Conservation (phyloP, 92 coral and sea anemone genomes). For the Galaxea fascicularis region DNA sequence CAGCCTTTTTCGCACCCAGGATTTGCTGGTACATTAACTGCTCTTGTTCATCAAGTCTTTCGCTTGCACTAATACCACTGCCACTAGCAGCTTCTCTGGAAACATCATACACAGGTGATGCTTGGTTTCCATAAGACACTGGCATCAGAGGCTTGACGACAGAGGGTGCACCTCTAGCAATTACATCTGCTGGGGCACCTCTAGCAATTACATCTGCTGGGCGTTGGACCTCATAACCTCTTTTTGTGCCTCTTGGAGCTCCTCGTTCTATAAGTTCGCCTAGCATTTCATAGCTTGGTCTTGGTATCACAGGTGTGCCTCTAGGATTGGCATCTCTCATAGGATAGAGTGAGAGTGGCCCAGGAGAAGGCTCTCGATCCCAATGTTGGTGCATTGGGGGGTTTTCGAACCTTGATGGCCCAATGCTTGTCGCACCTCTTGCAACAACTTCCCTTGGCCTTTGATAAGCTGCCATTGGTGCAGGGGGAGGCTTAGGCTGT, state of each 20-base stretch:
- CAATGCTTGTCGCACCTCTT: slow-evolving; percentile 44
- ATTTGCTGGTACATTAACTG: slow-evolving; percentile 77
- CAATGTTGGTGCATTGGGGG: neutral
- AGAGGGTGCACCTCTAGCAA: neutral
- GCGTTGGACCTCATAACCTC: slow-evolving; percentile 31
- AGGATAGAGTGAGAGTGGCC: neutral
- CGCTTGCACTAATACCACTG: slow-evolving; percentile 19
- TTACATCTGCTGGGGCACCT: slow-evolving; percentile 15
- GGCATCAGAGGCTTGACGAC: slow-evolving; percentile 34
- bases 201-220: slow-evolving; percentile 20
- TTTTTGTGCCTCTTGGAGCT: slow-evolving; percentile 24
- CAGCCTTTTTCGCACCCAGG: slow-evolving; percentile 56
- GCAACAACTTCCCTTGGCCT: slow-evolving; percentile 58
- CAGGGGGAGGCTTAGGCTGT: slow-evolving; percentile 25
- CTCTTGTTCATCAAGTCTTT: slow-evolving; percentile 66
- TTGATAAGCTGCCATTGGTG: neutral
- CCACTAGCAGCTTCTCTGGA: slow-evolving; percentile 30
- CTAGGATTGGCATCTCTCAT: slow-evolving; percentile 10
- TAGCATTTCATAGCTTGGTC: slow-evolving; percentile 18
- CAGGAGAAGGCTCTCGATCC: slow-evolving; percentile 12
- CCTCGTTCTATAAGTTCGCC: slow-evolving; percentile 26
- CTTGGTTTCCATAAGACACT: slow-evolving; percentile 12
- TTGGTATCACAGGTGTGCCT: neutral
- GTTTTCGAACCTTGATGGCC: no score
- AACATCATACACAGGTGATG: slow-evolving; percentile 6